These are phyloP conservation scores for Heliconius erato DNA, from an alignment of 2,888 invertebrate genomes.

Conservation along the genomic window DNA sequence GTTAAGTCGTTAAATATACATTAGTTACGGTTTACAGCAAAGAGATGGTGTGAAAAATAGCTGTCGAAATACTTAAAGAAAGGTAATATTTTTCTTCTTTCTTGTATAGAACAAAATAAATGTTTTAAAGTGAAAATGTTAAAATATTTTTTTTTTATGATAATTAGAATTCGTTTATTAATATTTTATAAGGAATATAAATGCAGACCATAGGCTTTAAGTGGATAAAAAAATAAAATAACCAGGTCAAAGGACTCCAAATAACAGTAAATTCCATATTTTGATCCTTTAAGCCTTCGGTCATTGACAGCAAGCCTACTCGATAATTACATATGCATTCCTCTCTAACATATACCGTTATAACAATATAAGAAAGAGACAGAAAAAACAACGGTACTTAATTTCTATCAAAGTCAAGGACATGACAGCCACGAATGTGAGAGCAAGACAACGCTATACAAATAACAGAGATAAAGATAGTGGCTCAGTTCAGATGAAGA, in stretches of 20 bases:
- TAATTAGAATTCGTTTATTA: too few relatives aligned
- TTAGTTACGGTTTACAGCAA: conserved; percentile 18
- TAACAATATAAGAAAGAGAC: conserved; percentile 59
- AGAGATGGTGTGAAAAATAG: not conserved
- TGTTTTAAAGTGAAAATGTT: too few relatives aligned
- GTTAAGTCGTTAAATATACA: conserved; percentile 17
- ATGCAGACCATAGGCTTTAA: not conserved
- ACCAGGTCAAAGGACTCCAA: conserved; percentile 67
- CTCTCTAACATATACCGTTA: conserved; percentile 56
- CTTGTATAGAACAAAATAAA: not conserved
- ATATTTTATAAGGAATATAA: too few relatives aligned
- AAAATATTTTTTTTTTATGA: too few relatives aligned
- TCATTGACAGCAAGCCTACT: conserved; percentile 79
- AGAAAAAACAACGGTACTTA: conserved; percentile 74
- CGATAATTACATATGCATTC: conserved; percentile 66
- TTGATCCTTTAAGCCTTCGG: conserved; percentile 77
- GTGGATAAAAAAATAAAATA: conserved; percentile 15
- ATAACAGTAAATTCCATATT: conserved; percentile 71
- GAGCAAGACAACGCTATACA: conserved; percentile 61
- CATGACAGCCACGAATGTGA: conserved; percentile 54
- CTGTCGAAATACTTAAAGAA: not conserved
- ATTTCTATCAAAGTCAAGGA: conserved; percentile 79
- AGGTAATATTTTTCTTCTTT: not conserved
- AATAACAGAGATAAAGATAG: conserved; percentile 60
- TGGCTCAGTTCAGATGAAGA: conserved; percentile 66